Evolutionary conservation across 2,113 vertebrate genomes (phyloP).

Genomic region (Dryoscopus gambensis): DNA sequence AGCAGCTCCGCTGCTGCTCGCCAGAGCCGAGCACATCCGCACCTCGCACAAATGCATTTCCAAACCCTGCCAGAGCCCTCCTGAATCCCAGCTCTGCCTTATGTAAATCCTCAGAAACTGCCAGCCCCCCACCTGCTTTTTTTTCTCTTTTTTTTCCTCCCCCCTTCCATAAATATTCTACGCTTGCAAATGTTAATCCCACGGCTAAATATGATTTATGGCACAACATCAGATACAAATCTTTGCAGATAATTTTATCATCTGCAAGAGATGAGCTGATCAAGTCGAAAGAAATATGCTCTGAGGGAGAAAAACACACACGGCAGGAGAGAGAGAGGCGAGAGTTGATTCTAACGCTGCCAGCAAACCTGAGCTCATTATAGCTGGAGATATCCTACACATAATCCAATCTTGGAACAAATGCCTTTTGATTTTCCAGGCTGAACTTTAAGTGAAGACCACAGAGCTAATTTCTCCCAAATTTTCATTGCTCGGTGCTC

Average conservation of each 20-base stretch:
- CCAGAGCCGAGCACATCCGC: not conserved
- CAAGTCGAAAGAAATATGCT: conserved; percentile 19
- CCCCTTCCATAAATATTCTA: not conserved
- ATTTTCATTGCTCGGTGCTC: not conserved
- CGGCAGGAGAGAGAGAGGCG: not conserved
- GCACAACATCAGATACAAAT: conserved; percentile 7
- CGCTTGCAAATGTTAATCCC: conserved; percentile 21
- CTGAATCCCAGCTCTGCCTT: not conserved
- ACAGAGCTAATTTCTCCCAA: not conserved
- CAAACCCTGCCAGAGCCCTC: not conserved
- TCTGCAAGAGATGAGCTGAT: conserved; percentile 39
- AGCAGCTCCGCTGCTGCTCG: not conserved
- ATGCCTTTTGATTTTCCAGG: not conserved
- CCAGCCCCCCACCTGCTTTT: not conserved
- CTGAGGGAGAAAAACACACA: not conserved
- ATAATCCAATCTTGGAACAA: not conserved
- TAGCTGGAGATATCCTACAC: conserved; percentile 8
- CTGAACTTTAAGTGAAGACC: not conserved
- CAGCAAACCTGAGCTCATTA: conserved; percentile 34
- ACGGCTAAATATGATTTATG: conserved; percentile 27
- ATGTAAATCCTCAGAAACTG: not conserved
- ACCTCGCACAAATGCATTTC: not conserved
- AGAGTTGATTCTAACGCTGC: not conserved
- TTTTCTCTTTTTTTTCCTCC: not conserved
- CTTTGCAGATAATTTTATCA: conserved; percentile 51